Conservation (phyloP, 2,797 vertebrate species). For the Cuculus canorus region DNA sequence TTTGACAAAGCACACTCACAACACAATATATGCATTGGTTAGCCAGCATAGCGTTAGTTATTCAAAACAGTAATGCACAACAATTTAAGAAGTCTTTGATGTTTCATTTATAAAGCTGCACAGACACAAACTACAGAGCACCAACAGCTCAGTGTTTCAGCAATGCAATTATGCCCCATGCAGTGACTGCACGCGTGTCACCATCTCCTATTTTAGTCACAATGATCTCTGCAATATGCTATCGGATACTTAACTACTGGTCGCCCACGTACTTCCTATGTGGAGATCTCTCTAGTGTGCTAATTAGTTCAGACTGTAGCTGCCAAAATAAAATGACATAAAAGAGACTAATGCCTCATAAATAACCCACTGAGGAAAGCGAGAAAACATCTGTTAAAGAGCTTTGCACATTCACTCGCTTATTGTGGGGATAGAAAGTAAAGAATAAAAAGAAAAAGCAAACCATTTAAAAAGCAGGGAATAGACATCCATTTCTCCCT, state of each 20-base stretch:
- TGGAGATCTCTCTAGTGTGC: constrained; percentile 27
- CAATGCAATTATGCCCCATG: constrained; percentile 72
- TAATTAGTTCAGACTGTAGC: constrained; percentile 38
- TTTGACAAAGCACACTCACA: constrained; percentile 21
- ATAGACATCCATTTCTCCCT: neutral
- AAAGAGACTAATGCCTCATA: constrained; percentile 25
- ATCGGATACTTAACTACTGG: constrained; percentile 41
- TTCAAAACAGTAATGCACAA: constrained; percentile 53
- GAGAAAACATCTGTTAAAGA: constrained; percentile 37
- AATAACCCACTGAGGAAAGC: constrained; percentile 39
- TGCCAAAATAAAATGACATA: constrained; percentile 31
- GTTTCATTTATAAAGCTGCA: constrained; percentile 52
- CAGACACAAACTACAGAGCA: constrained; percentile 45
- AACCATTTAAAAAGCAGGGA: neutral
- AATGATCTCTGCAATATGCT: constrained; percentile 16
- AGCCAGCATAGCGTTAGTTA: constrained; percentile 17
- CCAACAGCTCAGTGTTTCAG: constrained; percentile 47
- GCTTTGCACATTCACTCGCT: neutral
- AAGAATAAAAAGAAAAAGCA: neutral
- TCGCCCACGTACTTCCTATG: constrained; percentile 7
- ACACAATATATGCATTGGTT: neutral
- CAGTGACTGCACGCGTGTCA: constrained; percentile 47
- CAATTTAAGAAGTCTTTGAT: constrained; percentile 19
- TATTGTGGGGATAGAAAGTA: neutral
- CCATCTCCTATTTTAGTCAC: neutral